A percentile compares a stretch with the other conserved stretches of the same genome.
Conservation (phyloP, 2,113 vertebrate genomes). For the Sus scrofa region DNA sequence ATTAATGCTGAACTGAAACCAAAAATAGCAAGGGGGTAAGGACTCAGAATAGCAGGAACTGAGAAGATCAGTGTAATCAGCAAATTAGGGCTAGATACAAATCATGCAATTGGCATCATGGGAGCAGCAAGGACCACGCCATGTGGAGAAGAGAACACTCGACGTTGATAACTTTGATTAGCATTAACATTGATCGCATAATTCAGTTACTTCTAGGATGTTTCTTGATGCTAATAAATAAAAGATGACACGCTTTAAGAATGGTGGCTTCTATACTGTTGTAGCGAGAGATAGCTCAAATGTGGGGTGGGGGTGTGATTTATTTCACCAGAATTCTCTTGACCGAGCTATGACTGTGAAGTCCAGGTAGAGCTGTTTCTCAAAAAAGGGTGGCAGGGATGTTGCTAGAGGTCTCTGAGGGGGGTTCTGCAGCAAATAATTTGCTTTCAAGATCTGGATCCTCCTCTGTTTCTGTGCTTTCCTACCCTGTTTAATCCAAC, state of each 20-base stretch:
- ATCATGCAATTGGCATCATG: constrained; percentile 83
- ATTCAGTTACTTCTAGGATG: constrained; percentile 83
- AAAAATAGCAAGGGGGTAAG: constrained; percentile 81
- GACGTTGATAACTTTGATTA: constrained; percentile 84
- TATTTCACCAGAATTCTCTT: constrained; percentile 33
- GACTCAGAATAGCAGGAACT: constrained; percentile 75
- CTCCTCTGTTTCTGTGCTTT: not conserved
- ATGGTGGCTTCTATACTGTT: constrained; percentile 49
- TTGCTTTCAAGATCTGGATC: not conserved
- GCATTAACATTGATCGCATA: constrained; percentile 80
- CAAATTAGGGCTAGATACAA: constrained; percentile 82
- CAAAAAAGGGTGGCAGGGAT: not conserved
- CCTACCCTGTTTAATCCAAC: not conserved
- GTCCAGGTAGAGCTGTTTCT: not conserved
- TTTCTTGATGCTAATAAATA: constrained; percentile 79
- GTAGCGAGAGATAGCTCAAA: not conserved
- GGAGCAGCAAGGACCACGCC: constrained; percentile 82
- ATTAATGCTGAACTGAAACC: constrained; percentile 74
- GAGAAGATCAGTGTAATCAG: constrained; percentile 79
- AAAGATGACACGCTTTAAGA: constrained; percentile 77
- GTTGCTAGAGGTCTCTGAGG: not conserved
- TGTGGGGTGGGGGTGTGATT: not conserved
- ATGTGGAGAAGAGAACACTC: constrained; percentile 83
- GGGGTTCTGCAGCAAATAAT: not conserved
- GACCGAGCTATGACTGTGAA: not conserved